Base-by-base conservation (phyloP, 2,888 invertebrate species). In the Lasioglossum villosulum region DNA sequence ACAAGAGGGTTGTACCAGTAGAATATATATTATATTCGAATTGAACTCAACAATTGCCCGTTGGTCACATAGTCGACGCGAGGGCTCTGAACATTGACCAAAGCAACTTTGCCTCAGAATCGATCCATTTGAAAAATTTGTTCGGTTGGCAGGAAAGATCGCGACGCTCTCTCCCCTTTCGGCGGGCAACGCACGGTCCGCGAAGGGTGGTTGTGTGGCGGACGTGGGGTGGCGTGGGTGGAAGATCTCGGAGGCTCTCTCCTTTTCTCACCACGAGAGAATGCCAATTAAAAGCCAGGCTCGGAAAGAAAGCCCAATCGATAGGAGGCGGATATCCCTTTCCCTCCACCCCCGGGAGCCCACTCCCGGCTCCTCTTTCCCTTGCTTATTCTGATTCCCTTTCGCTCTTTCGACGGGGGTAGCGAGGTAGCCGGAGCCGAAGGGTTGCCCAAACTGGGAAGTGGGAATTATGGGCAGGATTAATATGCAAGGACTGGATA, bases 401-500 rank as follows among this genome's bases (percentile, higher is more conserved):
- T 89, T 90, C 87, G 83, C 88, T 89, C 89, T 88, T 88, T 85
- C 89, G 88, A 89, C 87, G 92, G 87, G 90, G 90, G 92, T 90
- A 86, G 91, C 89, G 92, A 90, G 92, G 91, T 91, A 92, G 91
- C 91, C 92, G 92, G 84, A 92, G 91, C 86, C 93, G 94, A 94
- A 95, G 95, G 95, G 95, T 95, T 95, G 94, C 95, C 95, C 93
- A 95, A 95, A 95, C 94, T 95, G 94, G 94, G 94, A 95, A 94
- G 95, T 95, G 95, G 95, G 94, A 95, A 95, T 95, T 95, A 95
- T 95, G 95, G 95, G 94, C 93, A 94, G 95, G 95, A 95, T 95
- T 95, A 95, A 95, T 95, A 95, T 95, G 95, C 95, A 95, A 95
- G 95, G 95, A 95, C 94, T 95, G 95, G 95, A 95, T 95, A 95